Conservation (phyloP, 2,113 vertebrate genomes). For the Atractosteus spatula region DNA sequence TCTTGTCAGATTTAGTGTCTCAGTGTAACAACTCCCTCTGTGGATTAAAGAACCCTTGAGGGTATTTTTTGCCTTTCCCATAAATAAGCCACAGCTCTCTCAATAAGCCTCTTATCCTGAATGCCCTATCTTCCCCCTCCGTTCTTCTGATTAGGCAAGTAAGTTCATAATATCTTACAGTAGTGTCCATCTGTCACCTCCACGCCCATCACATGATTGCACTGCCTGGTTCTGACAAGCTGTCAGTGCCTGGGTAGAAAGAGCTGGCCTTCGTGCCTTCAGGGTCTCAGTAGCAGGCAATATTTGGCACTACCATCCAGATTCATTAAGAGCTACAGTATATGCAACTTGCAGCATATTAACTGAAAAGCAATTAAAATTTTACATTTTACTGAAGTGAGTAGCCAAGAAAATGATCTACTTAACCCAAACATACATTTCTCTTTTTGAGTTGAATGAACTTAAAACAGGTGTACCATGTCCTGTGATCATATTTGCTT, state of each 20-base stretch:
- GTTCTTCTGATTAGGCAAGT: conserved; percentile 27
- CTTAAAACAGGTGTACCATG: conserved; percentile 22
- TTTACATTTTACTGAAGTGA: conserved; percentile 31
- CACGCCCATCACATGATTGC: conserved; percentile 7
- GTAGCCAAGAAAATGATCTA: conserved; percentile 43
- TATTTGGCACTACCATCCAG: conserved; percentile 18
- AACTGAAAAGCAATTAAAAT: conserved; percentile 35
- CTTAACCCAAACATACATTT: conserved; percentile 36
- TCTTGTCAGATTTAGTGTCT: conserved; percentile 53
- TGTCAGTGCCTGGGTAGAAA: not conserved
- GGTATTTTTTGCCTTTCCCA: conserved; percentile 28
- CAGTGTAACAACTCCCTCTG: conserved; percentile 43
- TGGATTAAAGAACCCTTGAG: conserved; percentile 48
- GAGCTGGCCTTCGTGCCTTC: conserved; percentile 3
- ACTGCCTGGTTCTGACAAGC: not conserved
- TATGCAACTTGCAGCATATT: conserved; percentile 27
- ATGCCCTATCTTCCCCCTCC: conserved; percentile 38
- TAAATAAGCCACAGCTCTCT: conserved; percentile 27
- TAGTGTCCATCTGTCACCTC: conserved; percentile 23
- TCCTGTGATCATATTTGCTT: no score
- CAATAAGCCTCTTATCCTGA: conserved; percentile 54
- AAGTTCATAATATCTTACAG: conserved; percentile 26
- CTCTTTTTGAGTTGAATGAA: conserved; percentile 41
- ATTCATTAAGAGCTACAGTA: conserved; percentile 27
- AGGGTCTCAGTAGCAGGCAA: conserved; percentile 7